A percentile compares a stretch with the other conserved stretches of the same genome.
These are phyloP conservation scores for Triplophysa tibetana DNA, from an alignment of 2,113 vertebrate species.

Conservation along the genomic window DNA sequence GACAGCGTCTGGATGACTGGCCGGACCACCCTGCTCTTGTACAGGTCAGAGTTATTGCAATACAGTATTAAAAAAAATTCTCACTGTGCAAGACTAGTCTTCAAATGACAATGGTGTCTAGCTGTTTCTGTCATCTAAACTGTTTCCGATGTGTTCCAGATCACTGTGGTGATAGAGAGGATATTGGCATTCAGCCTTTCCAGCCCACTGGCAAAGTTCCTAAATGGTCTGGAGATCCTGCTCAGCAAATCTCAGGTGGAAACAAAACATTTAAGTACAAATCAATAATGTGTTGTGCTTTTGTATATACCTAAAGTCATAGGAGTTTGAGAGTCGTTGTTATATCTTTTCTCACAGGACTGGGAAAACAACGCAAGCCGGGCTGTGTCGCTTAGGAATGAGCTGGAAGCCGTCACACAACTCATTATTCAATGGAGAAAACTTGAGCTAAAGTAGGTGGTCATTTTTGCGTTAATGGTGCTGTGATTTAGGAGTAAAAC, in stretches of 20 bases:
- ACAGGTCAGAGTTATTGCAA: slow-evolving; percentile 75
- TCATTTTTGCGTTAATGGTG: background rate
- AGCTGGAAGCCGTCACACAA: slow-evolving; percentile 87
- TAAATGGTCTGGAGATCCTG: slow-evolving; percentile 96
- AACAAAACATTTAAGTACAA: background rate
- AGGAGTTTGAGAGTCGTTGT: background rate
- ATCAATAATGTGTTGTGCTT: background rate
- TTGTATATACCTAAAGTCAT: background rate
- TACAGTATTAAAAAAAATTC: no score
- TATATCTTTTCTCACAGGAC: slow-evolving; percentile 73
- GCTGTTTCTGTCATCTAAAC: background rate
- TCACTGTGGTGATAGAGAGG: slow-evolving; percentile 86
- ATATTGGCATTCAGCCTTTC: slow-evolving; percentile 87
- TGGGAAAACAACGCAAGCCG: slow-evolving; percentile 94
- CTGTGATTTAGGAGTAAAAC: background rate
- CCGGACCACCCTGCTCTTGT: slow-evolving; percentile 90
- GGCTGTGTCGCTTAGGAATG: slow-evolving; percentile 82
- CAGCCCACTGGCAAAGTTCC: slow-evolving; percentile 90
- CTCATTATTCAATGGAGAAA: slow-evolving; percentile 94
- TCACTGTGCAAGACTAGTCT: no score
- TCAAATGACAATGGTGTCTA: no score
- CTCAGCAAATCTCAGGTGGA: slow-evolving; percentile 91
- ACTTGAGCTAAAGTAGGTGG: slow-evolving; percentile 85
- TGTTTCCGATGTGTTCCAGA: slow-evolving; percentile 68
- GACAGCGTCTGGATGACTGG: slow-evolving; percentile 85